Evolutionary conservation across 2,888 invertebrate species (phyloP), one percentile per base, ranked within the genome.

Genomic region (Sisyra nigra): DNA sequence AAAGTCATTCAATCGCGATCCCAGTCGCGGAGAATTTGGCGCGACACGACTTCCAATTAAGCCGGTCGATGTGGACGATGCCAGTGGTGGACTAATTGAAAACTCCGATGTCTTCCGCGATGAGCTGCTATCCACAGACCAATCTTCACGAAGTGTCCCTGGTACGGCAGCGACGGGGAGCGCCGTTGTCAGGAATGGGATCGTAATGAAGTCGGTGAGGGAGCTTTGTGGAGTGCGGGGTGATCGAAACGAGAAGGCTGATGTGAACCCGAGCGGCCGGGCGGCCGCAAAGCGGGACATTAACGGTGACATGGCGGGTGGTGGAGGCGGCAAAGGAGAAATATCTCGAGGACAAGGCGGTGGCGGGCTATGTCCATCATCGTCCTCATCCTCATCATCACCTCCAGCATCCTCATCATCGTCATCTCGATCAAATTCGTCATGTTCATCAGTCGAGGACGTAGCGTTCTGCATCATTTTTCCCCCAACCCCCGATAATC

Each of bases 101-200:
- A 18, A 37, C 4, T 37, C 37, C 11, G 37, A 37, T n/a, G 37
- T 37, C 19, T 37, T 37, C 19, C 37, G 14, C 11, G 37, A 37
- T 19, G 37, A 37, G 18, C 37, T 37, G 11, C 19, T 19, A 13
- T 17, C 37, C 17, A 37, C n/a, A 8, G 37, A 37, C 37, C 37
- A 37, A 37, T 37, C 37, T 19, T 37, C 37, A 15, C 37, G 37
- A 19, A 15, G 17, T 37, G 14, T 13, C 3, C 37, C 37, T n/a
- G 6, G 7, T 6, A 33, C 33, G 14, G 33, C 14, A 9, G 33
- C 33, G 3, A 33, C 33, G 33, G 33, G 33, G 8, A 19, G 37
- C 11, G 13, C 10, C 3, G 10, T 17, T 15, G 36, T 14, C 10
- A 10, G 13, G n/a, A n/a, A n/a, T n/a, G 37, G 37, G 1, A 17